These are phyloP conservation scores for Hemibagrus guttatus DNA, from an alignment of 2,797 vertebrate species.

Conservation along the genomic window DNA sequence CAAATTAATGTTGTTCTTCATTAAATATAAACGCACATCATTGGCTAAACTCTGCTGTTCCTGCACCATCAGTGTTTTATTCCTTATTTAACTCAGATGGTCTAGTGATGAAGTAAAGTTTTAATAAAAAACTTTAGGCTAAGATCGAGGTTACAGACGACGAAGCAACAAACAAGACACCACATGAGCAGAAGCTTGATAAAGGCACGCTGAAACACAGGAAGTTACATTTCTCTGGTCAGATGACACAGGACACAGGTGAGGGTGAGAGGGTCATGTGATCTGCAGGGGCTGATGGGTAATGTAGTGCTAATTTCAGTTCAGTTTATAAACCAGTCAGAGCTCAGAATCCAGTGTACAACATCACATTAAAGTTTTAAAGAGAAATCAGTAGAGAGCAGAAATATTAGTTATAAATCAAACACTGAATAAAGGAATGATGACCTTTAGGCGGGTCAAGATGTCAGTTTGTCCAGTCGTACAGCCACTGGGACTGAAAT, in stretches of 20 bases:
- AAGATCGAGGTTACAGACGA: no score
- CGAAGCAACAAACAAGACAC: no score
- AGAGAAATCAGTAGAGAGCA: not conserved
- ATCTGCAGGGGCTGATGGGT: no score
- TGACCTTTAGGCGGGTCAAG: not conserved
- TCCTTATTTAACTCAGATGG: not conserved
- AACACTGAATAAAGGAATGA: not conserved
- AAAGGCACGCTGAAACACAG: no score
- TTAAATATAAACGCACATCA: not conserved
- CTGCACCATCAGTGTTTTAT: not conserved
- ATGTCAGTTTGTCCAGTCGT: no score
- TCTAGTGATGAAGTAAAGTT: not conserved
- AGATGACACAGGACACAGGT: no score
- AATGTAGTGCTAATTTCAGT: no score
- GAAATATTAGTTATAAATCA: not conserved
- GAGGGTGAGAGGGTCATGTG: no score
- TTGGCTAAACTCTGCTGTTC: not conserved
- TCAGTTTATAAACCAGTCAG: not conserved
- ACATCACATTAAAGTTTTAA: not conserved
- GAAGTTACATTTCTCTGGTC: no score
- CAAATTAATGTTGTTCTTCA: not conserved
- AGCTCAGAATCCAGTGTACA: not conserved
- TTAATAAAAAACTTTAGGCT: not conserved
- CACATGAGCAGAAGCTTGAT: no score
- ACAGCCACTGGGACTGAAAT: not conserved